phyloP scores from a whole-genome alignment of 92 coral and sea anemone species.

The Parazoanthus atlanticus region DNA sequence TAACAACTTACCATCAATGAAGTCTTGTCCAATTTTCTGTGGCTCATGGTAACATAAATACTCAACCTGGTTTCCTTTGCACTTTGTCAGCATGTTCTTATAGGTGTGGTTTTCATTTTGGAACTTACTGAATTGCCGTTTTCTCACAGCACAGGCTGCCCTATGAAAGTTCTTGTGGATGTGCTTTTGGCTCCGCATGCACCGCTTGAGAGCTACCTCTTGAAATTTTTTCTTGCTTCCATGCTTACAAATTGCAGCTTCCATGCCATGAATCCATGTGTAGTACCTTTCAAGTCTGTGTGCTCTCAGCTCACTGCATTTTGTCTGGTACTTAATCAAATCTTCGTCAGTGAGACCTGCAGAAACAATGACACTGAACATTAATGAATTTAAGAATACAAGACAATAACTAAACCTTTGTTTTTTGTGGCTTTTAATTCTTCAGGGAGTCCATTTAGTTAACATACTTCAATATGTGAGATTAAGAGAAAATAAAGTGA shows the following conservation, averaged over 20 bases:
- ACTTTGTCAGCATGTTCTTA: constrained; percentile 56
- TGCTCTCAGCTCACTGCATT: constrained; percentile 41
- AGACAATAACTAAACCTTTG: not conserved
- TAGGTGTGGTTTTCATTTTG: constrained; percentile 64
- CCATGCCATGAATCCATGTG: constrained; percentile 69
- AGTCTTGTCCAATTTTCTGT: constrained; percentile 76
- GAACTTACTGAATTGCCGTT: constrained; percentile 59
- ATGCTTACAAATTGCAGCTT: constrained; percentile 74
- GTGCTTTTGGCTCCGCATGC: constrained; percentile 75
- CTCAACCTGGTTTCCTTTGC: constrained; percentile 57
- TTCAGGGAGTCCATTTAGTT: too few relatives aligned
- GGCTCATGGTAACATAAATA: constrained; percentile 61
- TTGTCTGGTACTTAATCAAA: constrained; percentile 55
- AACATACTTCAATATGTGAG: too few relatives aligned
- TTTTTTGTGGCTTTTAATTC: too few relatives aligned
- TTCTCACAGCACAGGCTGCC: constrained; percentile 65
- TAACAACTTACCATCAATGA: constrained; percentile 63
- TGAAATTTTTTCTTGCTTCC: constrained; percentile 63
- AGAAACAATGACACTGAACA: not conserved
- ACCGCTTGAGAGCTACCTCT: constrained; percentile 75
- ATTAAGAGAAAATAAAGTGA: too few relatives aligned
- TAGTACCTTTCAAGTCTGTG: constrained; percentile 63
- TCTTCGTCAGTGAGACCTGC: constrained; percentile 74
- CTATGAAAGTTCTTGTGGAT: constrained; percentile 64
- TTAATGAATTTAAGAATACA: not conserved